Conservation (phyloP, 2,888 invertebrate genomes). For the Dorcus parallelipipedus region DNA sequence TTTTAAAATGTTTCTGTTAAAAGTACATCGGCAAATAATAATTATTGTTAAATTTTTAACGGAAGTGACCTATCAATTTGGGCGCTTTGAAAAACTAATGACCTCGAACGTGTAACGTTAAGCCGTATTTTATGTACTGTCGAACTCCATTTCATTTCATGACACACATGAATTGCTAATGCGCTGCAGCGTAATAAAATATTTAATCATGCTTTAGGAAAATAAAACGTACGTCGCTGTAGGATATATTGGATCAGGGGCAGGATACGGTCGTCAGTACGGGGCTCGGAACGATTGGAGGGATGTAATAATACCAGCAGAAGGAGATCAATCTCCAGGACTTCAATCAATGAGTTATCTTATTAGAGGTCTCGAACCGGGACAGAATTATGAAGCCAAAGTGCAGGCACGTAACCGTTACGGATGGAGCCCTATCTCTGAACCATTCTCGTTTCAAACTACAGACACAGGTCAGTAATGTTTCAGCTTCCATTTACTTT, state of each 20-base stretch:
- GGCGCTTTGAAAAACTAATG: too few relatives aligned
- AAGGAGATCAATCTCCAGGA: conserved; percentile 48
- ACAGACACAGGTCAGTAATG: conserved; percentile 58
- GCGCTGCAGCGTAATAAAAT: too few relatives aligned
- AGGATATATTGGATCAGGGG: conserved; percentile 34
- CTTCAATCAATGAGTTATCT: conserved; percentile 64
- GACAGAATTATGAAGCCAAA: conserved; percentile 64
- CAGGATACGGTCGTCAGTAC: conserved; percentile 41
- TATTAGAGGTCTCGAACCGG: conserved; percentile 63
- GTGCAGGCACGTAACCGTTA: conserved; percentile 65
- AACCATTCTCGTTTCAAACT: conserved; percentile 61
- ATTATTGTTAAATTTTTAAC: too few relatives aligned
- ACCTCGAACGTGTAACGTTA: too few relatives aligned
- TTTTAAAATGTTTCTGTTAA: too few relatives aligned
- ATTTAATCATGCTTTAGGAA: conserved; percentile 30
- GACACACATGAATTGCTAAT: too few relatives aligned
- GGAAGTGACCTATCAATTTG: too few relatives aligned
- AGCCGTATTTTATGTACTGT: too few relatives aligned
- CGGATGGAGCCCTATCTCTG: conserved; percentile 64
- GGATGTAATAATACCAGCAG: conserved; percentile 57
- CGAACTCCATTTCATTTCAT: too few relatives aligned
- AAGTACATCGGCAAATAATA: too few relatives aligned
- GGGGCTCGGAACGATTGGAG: conserved; percentile 55
- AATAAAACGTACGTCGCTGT: conserved; percentile 41
- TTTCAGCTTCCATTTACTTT: neutral